These are phyloP conservation scores for Enteromius thamalakanensis DNA, from an alignment of 2,797 vertebrate species.

Conservation along the genomic window DNA sequence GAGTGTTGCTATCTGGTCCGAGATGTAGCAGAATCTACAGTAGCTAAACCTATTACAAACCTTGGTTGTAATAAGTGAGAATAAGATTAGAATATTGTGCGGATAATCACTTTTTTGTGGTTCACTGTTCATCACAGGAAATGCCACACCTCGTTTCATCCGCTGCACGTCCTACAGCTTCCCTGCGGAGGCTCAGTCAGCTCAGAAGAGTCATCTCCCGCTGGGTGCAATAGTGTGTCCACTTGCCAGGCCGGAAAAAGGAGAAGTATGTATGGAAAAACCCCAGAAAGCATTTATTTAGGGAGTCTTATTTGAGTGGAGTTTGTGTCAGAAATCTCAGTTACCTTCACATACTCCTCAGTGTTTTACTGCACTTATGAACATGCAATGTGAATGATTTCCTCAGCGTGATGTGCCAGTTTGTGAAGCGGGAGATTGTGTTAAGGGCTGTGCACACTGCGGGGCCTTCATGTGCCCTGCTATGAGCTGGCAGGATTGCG, in stretches of 20 bases:
- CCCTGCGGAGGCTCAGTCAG: slow-evolving; percentile 74
- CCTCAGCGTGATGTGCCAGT: slow-evolving; percentile 64
- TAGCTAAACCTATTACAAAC: not conserved
- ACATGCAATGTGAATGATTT: slow-evolving; percentile 25
- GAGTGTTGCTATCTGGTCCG: not conserved
- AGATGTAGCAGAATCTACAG: not conserved
- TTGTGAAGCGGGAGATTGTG: slow-evolving; percentile 65
- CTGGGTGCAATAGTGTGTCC: slow-evolving; percentile 78
- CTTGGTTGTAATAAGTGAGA: not conserved
- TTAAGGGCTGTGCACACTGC: slow-evolving; percentile 73
- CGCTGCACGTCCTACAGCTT: slow-evolving; percentile 76
- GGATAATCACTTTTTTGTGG: not conserved
- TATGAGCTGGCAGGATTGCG: slow-evolving; percentile 82
- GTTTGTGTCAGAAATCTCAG: not conserved
- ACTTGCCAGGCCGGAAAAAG: slow-evolving; percentile 59
- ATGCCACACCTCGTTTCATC: slow-evolving; percentile 72
- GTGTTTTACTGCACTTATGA: not conserved
- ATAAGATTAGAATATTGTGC: not conserved
- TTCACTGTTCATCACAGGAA: slow-evolving; percentile 65
- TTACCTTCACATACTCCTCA: not conserved
- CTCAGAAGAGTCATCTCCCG: slow-evolving; percentile 75
- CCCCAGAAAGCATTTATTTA: not conserved
- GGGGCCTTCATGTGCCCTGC: slow-evolving; percentile 78
- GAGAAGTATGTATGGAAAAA: slow-evolving; percentile 50
- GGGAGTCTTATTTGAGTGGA: not conserved